These are phyloP conservation scores for Nymphalis io DNA, from an alignment of 1,140 invertebrate genomes.

Conservation along the genomic window DNA sequence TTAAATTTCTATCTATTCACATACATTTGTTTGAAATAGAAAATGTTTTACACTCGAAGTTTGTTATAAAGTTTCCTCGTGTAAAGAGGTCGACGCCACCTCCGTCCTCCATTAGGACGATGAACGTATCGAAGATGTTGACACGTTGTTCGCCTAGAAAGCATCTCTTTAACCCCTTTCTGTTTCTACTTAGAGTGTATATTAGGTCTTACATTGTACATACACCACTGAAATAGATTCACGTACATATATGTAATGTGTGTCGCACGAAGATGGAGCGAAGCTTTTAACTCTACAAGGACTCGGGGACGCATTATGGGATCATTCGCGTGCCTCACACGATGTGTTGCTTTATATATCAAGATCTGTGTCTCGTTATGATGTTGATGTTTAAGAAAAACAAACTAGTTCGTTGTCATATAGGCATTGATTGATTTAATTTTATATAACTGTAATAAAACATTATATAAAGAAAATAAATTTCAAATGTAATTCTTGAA, in stretches of 20 bases:
- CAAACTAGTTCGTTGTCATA: not conserved
- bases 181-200: constrained; percentile 1
- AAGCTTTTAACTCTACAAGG: constrained; percentile 29
- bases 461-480: no score
- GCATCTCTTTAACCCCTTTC: constrained; percentile 9
- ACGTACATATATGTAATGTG: not conserved
- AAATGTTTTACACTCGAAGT: not conserved
- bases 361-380: not conserved
- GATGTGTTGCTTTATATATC: not conserved
- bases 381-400: not conserved
- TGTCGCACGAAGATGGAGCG: constrained; percentile 15
- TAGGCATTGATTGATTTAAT: not conserved
- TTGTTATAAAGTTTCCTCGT: not conserved
- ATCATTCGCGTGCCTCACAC: constrained; percentile 10
- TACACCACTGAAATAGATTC: not conserved
- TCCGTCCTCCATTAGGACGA: constrained; percentile 8
- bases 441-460: no score
- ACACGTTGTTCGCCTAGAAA: constrained; percentile 8
- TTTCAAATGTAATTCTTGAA: no score
- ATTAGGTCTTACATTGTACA: constrained; percentile 9
- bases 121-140: constrained; percentile 5
- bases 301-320: constrained; percentile 10
- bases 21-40: no score
- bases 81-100: constrained; percentile 9
- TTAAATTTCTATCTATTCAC: no score